Percentiles rank a stretch among this genome's conserved stretches.
These are phyloP conservation scores for Brachionus paranguensis DNA, from an alignment of 1,140 invertebrate genomes.

Conservation along the genomic window DNA sequence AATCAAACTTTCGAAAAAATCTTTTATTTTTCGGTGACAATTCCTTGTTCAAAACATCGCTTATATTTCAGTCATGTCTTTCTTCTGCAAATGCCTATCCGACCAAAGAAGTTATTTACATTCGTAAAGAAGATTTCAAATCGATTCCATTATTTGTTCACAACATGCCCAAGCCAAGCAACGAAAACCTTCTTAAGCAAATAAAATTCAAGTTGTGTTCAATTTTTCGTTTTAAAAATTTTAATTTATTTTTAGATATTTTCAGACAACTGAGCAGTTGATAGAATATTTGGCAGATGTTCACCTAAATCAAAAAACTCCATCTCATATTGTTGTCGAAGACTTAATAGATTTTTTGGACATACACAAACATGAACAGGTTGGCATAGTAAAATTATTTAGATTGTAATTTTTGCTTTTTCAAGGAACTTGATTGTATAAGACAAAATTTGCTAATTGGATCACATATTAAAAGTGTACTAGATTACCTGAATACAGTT, in stretches of 20 bases:
- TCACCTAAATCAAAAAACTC: not conserved
- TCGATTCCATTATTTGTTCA: not conserved
- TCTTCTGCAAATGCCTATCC: not conserved
- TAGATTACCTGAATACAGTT: not conserved
- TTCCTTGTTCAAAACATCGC: slow-evolving; percentile 2
- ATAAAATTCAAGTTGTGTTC: not conserved
- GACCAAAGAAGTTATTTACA: not conserved
- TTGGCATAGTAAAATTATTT: not conserved
- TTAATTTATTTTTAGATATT: not conserved
- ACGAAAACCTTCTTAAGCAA: not conserved
- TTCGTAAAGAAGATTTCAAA: not conserved
- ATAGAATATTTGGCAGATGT: not conserved
- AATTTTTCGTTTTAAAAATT: not conserved
- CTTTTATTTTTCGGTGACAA: not conserved
- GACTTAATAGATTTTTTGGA: not conserved
- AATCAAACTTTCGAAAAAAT: not conserved
- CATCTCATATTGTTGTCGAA: not conserved
- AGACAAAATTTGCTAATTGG: not conserved
- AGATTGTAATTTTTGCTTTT: not conserved
- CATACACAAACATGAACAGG: slow-evolving; percentile 5
- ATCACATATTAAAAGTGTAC: not conserved
- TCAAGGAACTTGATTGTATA: not conserved
- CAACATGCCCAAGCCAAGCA: slow-evolving; percentile 8
- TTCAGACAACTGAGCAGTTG: not conserved
- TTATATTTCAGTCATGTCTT: not conserved